Evolutionary conservation across 2,797 vertebrate species (phyloP), one percentile per base, ranked within the genome.

Genomic region (Pangasius djambal): DNA sequence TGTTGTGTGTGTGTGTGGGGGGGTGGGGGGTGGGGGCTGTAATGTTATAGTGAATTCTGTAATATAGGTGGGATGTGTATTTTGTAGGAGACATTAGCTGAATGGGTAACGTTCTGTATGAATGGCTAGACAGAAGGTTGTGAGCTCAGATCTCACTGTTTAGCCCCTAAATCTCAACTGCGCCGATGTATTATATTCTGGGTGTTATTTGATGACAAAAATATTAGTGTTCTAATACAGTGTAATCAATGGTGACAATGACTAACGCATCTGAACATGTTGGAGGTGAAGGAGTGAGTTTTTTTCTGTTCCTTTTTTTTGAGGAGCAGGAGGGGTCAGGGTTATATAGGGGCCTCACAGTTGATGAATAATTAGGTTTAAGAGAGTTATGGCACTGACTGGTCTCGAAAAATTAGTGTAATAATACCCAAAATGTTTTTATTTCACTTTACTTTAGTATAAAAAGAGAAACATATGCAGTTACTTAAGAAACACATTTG

Each of bases 401-500:
- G 81, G 22, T 83, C 22, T 83, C 7, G 4, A 85, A 52, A n/a
- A 61, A 69, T 5, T n/a, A 2, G 15, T 25, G 25, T 44, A 87
- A 57, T 34, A 74, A 83, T 82, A 67, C 22, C 31, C 2, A 59
- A 72, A 72, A 57, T 22, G 52, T 37, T 37, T 55, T 81, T 44
- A 16, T 78, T 50, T 79, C n/a, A 37, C 25, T 50, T 63, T 79
- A 34, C 59, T 40, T 69, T 5, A 57, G 22, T n/a, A 61, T 61
- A n/a, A 75, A 61, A 78, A 40, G 34, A 81, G 12, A 55, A 87
- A 82, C 78, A 44, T 57, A 77, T 85, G 81, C 31, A 75, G 61
- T 63, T 83, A 44, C 79, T 83, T 89, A 69, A 88, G 77, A 89
- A 70, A 37, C 28, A 15, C 85, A 87, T 87, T 69, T 84, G 59